Percentiles rank a stretch among this genome's conserved stretches.
These are phyloP conservation scores for Hyperoplus lanceolatus DNA, from an alignment of 2,797 vertebrate species.

Conservation along the genomic window DNA sequence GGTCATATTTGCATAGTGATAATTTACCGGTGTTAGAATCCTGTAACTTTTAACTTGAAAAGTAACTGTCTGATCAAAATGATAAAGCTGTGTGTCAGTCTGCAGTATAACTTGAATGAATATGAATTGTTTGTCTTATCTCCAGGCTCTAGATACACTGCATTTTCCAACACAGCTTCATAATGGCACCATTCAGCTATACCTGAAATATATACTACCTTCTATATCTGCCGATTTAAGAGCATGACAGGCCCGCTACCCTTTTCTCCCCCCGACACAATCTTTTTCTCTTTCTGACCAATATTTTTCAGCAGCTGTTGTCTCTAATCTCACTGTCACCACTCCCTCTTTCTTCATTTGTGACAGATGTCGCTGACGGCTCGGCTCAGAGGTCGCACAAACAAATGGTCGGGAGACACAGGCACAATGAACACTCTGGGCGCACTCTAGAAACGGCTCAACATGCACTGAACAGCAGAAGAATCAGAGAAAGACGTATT, in stretches of 20 bases:
- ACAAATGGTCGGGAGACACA: constrained; percentile 41
- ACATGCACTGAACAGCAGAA: not conserved
- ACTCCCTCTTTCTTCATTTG: constrained; percentile 23
- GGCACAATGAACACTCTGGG: not conserved
- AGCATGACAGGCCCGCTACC: not conserved
- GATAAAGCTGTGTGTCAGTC: not conserved
- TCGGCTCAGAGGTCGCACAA: constrained; percentile 29
- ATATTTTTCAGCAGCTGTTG: constrained; percentile 2
- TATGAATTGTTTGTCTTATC: not conserved
- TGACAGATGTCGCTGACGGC: constrained; percentile 14
- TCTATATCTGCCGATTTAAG: constrained; percentile 47
- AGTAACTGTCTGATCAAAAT: not conserved
- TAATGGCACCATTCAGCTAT: constrained; percentile 35
- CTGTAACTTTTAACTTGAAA: not conserved
- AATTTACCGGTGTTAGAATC: not conserved
- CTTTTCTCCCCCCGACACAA: not conserved
- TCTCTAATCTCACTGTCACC: constrained; percentile 21
- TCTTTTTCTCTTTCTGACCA: not conserved
- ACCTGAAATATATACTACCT: constrained; percentile 19
- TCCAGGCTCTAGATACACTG: not conserved
- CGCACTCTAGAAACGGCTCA: constrained; percentile 9
- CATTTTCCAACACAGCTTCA: constrained; percentile 17
- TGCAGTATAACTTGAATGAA: constrained; percentile 5
- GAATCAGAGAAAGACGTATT: constrained; percentile 28
- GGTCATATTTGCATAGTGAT: not conserved